Base-by-base conservation (phyloP, 2,113 vertebrate genomes). In the Pogona vitticeps region DNA sequence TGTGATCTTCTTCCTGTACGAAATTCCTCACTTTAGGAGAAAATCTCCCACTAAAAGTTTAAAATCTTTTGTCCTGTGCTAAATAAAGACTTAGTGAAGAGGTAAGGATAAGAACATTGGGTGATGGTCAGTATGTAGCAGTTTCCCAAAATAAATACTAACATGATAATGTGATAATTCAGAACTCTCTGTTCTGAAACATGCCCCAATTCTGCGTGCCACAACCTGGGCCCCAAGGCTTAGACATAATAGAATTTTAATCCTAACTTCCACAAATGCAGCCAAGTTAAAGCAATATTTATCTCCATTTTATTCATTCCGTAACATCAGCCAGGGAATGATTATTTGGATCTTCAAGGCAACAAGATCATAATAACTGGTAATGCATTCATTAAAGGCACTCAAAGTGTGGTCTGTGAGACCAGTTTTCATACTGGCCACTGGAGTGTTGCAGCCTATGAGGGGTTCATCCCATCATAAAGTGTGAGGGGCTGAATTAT, bases 371-470 rank as follows among this genome's bases (percentile, higher is more conserved):
- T 67, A 80, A 80, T 33, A 80, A 73, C 40, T 52, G 23, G 63
- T 80, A 65, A 23, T 31, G 21, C 73, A 86, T 63, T 63, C 76
- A 80, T 77, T 68, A 40, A 86, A 85, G 89, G 81, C 70, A 80
- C 36, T 38, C 40, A 63, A 23, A 26, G 40, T 2, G 6, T 1
- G 85, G 21, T 63, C 40, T 76, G 38, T 82, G 65, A 85, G 87
- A 72, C 56, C 58, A 83, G 36, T 21, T 89, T 21, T 26, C 42
- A 3, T 0, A 88, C 84, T 87, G 56, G 15, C 36, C 3, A 46
- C 2, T 58, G 0, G 0, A 0, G 5, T 3, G 31, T 38, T 46
- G 67, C 20, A 72, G 3, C 87, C 23, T 14, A 61, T 82, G 2
- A 36, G 83, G 33, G 33, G 83, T 85, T 88, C 46, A 38, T 21